Conservation (phyloP, 2,888 invertebrate species). For the Hololepta plana region DNA sequence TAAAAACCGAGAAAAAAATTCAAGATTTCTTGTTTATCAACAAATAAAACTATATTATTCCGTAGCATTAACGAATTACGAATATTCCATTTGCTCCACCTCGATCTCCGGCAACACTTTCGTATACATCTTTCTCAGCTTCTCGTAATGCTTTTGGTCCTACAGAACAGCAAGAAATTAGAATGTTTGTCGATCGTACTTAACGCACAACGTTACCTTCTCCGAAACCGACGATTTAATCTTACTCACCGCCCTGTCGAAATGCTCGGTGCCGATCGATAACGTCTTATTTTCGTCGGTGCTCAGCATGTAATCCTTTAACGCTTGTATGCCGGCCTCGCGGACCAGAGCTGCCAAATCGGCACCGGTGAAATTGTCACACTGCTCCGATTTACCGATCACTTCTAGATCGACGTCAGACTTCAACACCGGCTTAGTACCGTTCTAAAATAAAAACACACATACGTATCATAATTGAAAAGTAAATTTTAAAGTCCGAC, state of each 20-base stretch:
- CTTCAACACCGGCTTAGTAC: conserved; percentile 57
- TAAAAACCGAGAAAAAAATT: too few relatives aligned
- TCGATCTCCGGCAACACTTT: conserved; percentile 32
- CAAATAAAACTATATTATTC: too few relatives aligned
- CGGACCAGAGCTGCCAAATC: conserved; percentile 80
- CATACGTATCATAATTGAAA: conserved; percentile 2
- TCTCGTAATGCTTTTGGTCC: conserved; percentile 63
- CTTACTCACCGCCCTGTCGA: conserved; percentile 56
- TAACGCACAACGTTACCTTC: conserved; percentile 40
- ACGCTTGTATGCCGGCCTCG: conserved; percentile 66
- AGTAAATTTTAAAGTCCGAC: too few relatives aligned
- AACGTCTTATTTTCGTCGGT: conserved; percentile 28
- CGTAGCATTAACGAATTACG: too few relatives aligned
- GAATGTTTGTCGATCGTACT: neutral
- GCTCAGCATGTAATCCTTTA: conserved; percentile 54
- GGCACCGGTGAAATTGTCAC: conserved; percentile 80
- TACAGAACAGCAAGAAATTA: conserved; percentile 17
- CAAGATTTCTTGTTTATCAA: too few relatives aligned
- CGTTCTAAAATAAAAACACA: conserved; percentile 35
- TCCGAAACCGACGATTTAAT: conserved; percentile 75
- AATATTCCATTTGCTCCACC: conserved; percentile 33
- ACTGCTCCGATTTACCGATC: conserved; percentile 45
- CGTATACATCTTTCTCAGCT: conserved; percentile 47
- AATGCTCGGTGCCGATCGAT: conserved; percentile 49
- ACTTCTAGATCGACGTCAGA: conserved; percentile 57